phyloP scores from a whole-genome alignment of 2,113 vertebrate species.

The Ovibos moschatus region DNA sequence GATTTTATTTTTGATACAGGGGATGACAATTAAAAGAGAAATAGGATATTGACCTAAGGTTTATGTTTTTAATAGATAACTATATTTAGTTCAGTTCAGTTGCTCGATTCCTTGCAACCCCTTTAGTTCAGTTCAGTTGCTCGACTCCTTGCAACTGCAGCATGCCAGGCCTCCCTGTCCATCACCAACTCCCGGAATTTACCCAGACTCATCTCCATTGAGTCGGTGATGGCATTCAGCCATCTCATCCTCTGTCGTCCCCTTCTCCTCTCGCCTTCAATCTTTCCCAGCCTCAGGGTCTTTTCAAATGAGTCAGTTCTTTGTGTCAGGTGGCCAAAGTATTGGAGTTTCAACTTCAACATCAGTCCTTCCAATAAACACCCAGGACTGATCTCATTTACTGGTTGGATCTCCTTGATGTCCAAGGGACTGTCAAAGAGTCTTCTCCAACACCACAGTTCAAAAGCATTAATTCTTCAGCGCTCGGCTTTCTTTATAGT shows the following conservation, averaged over 20 bases:
- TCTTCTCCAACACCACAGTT: background rate
- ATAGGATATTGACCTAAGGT: background rate
- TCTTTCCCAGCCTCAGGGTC: background rate
- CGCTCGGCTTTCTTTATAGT: background rate
- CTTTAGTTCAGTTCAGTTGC: background rate
- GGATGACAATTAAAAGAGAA: background rate
- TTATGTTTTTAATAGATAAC: background rate
- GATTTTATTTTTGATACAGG: background rate
- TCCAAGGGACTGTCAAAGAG: background rate
- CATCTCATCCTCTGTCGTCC: background rate
- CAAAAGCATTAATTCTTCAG: background rate
- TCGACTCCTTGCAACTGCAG: background rate
- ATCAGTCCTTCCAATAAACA: background rate
- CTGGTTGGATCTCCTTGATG: background rate
- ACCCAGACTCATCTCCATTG: background rate
- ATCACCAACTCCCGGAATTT: background rate
- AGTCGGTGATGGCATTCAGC: background rate
- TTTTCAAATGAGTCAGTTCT: background rate
- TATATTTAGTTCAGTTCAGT: background rate
- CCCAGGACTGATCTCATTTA: background rate
- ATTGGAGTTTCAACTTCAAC: background rate
- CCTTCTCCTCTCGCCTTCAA: background rate
- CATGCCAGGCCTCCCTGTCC: background rate
- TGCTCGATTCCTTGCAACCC: rapidly evolving
- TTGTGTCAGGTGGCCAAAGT: background rate